A percentile compares a stretch with the other conserved stretches of the same genome.
These are phyloP conservation scores for Heptranchias perlo DNA, from an alignment of 2,113 vertebrate species.

Conservation along the genomic window DNA sequence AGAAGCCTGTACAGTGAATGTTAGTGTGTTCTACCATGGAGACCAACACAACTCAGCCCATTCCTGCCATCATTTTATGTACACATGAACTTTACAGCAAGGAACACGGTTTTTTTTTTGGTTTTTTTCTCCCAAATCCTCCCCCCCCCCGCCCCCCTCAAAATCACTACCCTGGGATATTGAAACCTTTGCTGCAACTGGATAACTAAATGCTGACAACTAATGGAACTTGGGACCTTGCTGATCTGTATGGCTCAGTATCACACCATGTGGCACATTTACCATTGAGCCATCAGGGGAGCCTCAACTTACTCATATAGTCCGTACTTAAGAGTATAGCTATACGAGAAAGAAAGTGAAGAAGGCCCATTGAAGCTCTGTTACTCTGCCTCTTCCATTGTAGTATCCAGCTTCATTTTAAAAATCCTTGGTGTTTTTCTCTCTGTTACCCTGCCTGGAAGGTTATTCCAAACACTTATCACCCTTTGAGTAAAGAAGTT, in stretches of 20 bases:
- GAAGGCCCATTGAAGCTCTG: background rate
- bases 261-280: too few species aligned
- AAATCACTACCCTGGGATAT: background rate
- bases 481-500: too few species aligned
- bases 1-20: background rate
- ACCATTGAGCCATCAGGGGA: too few species aligned
- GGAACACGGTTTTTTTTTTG: background rate
- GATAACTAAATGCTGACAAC: background rate
- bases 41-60: background rate
- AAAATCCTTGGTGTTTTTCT: too few species aligned
- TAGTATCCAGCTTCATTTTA: background rate
- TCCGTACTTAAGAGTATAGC: too few species aligned
- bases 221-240: background rate
- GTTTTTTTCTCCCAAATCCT: background rate
- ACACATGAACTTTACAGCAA: background rate
- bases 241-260: background rate
- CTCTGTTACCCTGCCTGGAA: too few species aligned
- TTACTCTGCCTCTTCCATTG: background rate
- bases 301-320: too few species aligned
- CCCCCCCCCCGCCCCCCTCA: background rate
- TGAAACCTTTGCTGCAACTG: background rate
- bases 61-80: background rate
- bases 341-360: too few species aligned
- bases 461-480: too few species aligned
- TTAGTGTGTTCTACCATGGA: background rate